Conservation (phyloP, 2,113 vertebrate species). For the Cyprinus carpio region DNA sequence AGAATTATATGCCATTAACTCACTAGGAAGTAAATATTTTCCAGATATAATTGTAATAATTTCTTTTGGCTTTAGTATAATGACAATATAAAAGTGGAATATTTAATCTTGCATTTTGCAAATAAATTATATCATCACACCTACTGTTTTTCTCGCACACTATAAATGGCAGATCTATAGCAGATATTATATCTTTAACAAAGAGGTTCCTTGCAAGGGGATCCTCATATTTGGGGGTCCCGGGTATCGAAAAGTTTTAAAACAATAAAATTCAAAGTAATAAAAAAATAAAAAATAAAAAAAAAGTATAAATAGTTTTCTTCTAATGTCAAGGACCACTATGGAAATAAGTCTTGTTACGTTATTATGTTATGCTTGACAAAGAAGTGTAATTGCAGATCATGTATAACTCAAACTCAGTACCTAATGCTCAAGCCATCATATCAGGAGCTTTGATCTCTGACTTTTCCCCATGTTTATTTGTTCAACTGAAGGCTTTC, state of each 20-base stretch:
- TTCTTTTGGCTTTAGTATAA: background rate
- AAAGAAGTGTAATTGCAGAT: too few species aligned
- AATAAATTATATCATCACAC: background rate
- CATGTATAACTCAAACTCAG: too few species aligned
- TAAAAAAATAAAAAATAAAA: too few species aligned
- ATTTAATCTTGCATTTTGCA: background rate
- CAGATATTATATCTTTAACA: too few species aligned
- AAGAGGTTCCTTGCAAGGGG: too few species aligned
- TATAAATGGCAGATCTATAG: background rate
- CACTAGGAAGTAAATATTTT: background rate
- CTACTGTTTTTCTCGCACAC: background rate
- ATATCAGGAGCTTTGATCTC: conserved; percentile 14
- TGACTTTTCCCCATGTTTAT: conserved; percentile 27
- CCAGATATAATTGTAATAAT: background rate
- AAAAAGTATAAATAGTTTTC: too few species aligned
- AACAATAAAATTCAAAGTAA: too few species aligned
- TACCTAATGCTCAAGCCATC: background rate
- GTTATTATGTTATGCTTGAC: too few species aligned
- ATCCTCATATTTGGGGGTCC: too few species aligned
- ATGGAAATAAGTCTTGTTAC: too few species aligned
- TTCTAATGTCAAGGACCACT: too few species aligned
- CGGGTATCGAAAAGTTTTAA: too few species aligned
- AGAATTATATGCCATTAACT: background rate
- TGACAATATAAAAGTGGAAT: background rate
- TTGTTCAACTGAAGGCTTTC: conserved; percentile 34